Percentiles rank a stretch among this genome's conserved stretches.
phyloP scores from a whole-genome alignment of 37 sponge, comb jelly and placozoan species.

The Haliclona indistincta region DNA sequence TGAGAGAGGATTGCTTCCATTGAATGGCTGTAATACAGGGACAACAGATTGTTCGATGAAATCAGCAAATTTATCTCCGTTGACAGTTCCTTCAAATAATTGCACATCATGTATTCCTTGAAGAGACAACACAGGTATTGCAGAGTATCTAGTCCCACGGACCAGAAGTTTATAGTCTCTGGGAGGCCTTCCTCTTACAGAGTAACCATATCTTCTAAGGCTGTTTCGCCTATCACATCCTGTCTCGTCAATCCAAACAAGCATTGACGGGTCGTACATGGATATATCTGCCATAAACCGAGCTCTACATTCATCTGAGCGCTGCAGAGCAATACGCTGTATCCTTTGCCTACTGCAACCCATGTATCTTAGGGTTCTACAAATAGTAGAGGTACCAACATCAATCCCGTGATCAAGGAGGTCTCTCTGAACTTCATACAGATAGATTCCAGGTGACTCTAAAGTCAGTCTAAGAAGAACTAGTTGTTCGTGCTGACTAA shows the following conservation, averaged over 20 bases:
- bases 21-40: constrained; percentile 6
- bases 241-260: constrained; percentile 9
- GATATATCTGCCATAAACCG: constrained; percentile 26
- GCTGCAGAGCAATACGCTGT: constrained; percentile 2
- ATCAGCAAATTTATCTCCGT: not conserved
- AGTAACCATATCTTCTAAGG: constrained; percentile 9
- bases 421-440: not conserved
- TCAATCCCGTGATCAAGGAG: not conserved
- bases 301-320: not conserved
- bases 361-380: constrained; percentile 18
- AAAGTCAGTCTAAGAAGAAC: constrained; percentile 10
- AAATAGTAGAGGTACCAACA: constrained; percentile 8
- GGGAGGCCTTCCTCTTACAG: constrained; percentile 8
- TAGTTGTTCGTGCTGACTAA: constrained; percentile 4
- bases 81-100: not conserved
- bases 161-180: not conserved
- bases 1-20: constrained; percentile 5
- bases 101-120: constrained; percentile 18
- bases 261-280: constrained; percentile 23
- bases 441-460: constrained; percentile 2
- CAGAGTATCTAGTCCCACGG: constrained; percentile 21
- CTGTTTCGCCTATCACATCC: constrained; percentile 12
- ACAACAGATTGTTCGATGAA: not conserved
- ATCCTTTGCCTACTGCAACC: constrained; percentile 9
- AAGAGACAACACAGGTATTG: constrained; percentile 9